Evolutionary conservation across 2,113 vertebrate species (phyloP).

Genomic region (Semnornis frantzii): DNA sequence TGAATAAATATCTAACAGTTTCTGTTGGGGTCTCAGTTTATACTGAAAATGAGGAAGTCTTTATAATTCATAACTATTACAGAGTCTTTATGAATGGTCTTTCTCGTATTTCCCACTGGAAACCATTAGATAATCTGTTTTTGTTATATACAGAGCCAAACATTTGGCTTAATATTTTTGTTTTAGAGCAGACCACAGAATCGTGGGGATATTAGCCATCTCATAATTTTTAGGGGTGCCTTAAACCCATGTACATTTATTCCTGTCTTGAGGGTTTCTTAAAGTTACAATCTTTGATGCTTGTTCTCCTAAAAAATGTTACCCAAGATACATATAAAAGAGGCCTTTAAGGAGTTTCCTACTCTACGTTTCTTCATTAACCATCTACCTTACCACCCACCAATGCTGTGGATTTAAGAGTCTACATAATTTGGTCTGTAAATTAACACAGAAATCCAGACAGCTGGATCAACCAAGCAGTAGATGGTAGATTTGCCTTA

Average conservation of each 20-base stretch:
- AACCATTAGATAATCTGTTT: constrained; percentile 79
- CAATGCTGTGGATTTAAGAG: constrained; percentile 75
- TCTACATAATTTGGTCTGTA: constrained; percentile 72
- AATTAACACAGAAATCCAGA: constrained; percentile 72
- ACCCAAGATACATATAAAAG: constrained; percentile 78
- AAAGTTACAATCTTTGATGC: constrained; percentile 75
- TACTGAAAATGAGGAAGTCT: constrained; percentile 64
- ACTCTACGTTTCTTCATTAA: constrained; percentile 76
- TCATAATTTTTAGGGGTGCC: constrained; percentile 74
- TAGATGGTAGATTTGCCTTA: constrained; percentile 54
- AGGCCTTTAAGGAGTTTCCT: constrained; percentile 76
- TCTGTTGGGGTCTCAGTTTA: constrained; percentile 54
- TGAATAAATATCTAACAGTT: constrained; percentile 51
- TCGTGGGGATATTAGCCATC: constrained; percentile 71
- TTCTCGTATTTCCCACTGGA: constrained; percentile 76
- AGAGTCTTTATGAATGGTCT: constrained; percentile 67
- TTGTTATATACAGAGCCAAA: constrained; percentile 72
- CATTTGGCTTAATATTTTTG: constrained; percentile 72
- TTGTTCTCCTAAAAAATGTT: constrained; percentile 67
- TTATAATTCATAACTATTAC: constrained; percentile 73
- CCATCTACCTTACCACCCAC: constrained; percentile 75
- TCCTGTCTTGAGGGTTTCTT: constrained; percentile 65
- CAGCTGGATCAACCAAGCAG: constrained; percentile 67
- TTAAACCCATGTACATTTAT: constrained; percentile 66
- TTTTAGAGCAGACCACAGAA: constrained; percentile 71